Base-by-base conservation (phyloP, 2,888 invertebrate species). In the Tetranychus truncatus region DNA sequence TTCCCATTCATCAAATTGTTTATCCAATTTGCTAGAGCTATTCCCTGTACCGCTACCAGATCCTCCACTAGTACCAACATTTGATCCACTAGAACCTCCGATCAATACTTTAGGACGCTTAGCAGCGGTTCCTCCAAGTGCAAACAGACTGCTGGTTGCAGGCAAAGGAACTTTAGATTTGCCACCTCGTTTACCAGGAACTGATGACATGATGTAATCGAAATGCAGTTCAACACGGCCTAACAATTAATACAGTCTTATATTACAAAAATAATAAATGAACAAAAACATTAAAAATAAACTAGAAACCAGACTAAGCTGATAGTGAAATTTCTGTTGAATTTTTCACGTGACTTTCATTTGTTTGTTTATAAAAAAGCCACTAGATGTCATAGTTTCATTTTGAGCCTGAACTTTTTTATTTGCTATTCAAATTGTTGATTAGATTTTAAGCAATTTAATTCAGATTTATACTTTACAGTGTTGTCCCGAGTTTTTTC, bases 151-250 rank as follows among this genome's bases (percentile, higher is more conserved):
- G 20, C 34, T 44, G 45, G 44, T 46, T 20, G 72, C 45, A n/a
- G 72, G 72, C 11, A 72, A 20, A 20, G 44, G 72, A 24, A 34
- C 72, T 11, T 72, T 72, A 9, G 72, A 72, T 72, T 72, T 72
- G 18, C 45, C 45, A 45, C 72, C 72, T 24, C 72, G 20, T 46
- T 72, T 72, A 55, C 55, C 55, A 55, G 55, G 55, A 55, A 55
- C 55, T 15, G 55, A 55, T 15, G 55, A 55, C 55, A 55, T 55
- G 55, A 7, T 15, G 15, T 15, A 55, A 55, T 34, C 34, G 34
- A 34, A 4, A 34, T 34, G 34, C 34, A 34, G 34, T 34, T 34
- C 34, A 34, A 34, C 34, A 34, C 34, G 34, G 34, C 34, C 34
- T 34, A 34, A 34, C 55, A 55, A 55, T 55, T 15, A 15, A 55